Conservation (phyloP, 2,797 vertebrate genomes). For the Macropodus opercularis region DNA sequence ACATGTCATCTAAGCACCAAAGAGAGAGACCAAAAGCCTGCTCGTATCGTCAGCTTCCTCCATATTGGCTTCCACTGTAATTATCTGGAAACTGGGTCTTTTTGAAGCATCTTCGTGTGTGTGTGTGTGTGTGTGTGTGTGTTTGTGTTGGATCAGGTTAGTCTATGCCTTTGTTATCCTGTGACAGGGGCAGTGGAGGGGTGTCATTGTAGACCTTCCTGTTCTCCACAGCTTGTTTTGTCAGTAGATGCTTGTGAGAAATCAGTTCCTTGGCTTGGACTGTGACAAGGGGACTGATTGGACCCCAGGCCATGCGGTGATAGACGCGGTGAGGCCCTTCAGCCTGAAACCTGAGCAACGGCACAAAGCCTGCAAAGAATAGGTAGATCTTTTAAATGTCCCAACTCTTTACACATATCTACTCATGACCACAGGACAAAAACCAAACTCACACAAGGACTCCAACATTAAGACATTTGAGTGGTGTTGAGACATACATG, state of each 20-base stretch:
- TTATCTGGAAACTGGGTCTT: constrained; percentile 69
- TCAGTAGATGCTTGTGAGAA: constrained; percentile 55
- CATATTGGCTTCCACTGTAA: constrained; percentile 72
- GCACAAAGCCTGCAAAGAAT: too few relatives aligned
- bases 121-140: neutral
- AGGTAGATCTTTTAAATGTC: too few relatives aligned
- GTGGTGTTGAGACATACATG: neutral
- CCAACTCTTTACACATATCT: too few relatives aligned
- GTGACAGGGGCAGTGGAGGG: constrained; percentile 1
- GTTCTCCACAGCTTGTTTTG: constrained; percentile 56
- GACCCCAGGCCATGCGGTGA: constrained; percentile 27
- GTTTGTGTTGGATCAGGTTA: constrained; percentile 11
- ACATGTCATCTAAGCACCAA: constrained; percentile 38
- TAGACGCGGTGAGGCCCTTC: neutral
- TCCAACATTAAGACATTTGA: too few relatives aligned
- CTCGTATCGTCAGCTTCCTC: constrained; percentile 62
- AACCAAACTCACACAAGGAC: too few relatives aligned
- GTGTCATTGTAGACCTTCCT: constrained; percentile 52
- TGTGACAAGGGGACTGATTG: constrained; percentile 52
- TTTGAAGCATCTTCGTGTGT: constrained; percentile 35
- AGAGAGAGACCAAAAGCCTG: constrained; percentile 31
- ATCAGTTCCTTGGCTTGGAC: constrained; percentile 44
- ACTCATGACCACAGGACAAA: too few relatives aligned
- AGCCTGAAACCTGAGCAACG: constrained; percentile 53
- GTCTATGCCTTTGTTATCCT: constrained; percentile 35